A percentile compares a stretch with the other conserved stretches of the same genome.
These are phyloP conservation scores for Drosophila arizonae DNA, from an alignment of 1,140 invertebrate species.

Conservation along the genomic window DNA sequence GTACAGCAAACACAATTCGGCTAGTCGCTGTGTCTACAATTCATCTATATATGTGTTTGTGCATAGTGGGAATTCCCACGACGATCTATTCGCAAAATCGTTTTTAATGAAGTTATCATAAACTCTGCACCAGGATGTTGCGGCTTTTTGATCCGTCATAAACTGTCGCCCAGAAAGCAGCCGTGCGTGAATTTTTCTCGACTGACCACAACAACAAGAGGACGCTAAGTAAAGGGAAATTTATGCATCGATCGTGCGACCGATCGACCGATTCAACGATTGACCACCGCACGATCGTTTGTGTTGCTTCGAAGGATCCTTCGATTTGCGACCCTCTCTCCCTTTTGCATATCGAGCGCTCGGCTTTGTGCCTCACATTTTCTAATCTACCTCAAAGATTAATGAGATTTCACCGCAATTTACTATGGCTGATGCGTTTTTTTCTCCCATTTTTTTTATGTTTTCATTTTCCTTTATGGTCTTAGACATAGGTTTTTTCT, in stretches of 20 bases:
- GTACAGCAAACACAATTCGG: constrained; percentile 21
- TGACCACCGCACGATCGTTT: background rate
- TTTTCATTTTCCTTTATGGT: constrained; percentile 40
- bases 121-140: constrained; percentile 45
- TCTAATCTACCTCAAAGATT: constrained; percentile 71
- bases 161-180: constrained; percentile 43
- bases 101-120: constrained; percentile 77
- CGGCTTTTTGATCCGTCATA: constrained; percentile 29
- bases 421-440: constrained; percentile 44
- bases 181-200: constrained; percentile 63
- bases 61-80: constrained; percentile 53
- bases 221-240: constrained; percentile 59
- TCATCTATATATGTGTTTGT: background rate
- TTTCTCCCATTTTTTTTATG: constrained; percentile 21
- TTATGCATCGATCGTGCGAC: constrained; percentile 48
- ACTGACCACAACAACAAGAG: constrained; percentile 61
- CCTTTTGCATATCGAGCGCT: constrained; percentile 58
- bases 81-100: constrained; percentile 44
- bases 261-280: constrained; percentile 38
- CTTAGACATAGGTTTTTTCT: constrained; percentile 7
- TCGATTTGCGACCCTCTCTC: constrained; percentile 48
- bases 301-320: constrained; percentile 5
- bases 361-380: background rate
- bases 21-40: background rate
- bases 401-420: constrained; percentile 70